Percentiles rank a stretch among this genome's conserved stretches.
These are phyloP conservation scores for Agonopterix subpropinquella DNA, from an alignment of 2,888 invertebrate species.

Conservation along the genomic window DNA sequence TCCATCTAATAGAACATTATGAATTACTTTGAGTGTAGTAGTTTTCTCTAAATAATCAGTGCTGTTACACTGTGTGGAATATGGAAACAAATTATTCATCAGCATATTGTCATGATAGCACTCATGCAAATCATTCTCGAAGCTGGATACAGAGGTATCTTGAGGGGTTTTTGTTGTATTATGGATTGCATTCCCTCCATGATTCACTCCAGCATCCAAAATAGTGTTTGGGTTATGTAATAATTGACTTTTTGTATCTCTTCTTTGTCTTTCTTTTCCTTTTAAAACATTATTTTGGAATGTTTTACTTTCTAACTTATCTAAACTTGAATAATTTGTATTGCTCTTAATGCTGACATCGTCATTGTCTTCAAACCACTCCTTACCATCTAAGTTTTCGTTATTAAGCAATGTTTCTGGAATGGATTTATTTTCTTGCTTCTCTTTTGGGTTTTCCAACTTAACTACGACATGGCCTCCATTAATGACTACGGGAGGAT, in stretches of 20 bases:
- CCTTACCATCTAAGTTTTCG: slow-evolving; percentile 8
- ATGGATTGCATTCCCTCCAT: slow-evolving; percentile 84
- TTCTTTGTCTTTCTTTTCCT: slow-evolving; percentile 28
- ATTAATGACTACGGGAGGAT: slow-evolving; percentile 75
- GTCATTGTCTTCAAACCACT: slow-evolving; percentile 7
- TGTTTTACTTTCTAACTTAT: slow-evolving; percentile 4
- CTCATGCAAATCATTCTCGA: slow-evolving; percentile 83
- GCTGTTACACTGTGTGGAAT: slow-evolving; percentile 80
- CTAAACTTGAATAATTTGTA: background rate
- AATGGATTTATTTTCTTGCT: slow-evolving; percentile 15
- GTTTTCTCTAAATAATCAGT: slow-evolving; percentile 81
- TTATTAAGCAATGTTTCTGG: slow-evolving; percentile 3
- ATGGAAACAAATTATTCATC: slow-evolving; percentile 82
- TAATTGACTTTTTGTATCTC: slow-evolving; percentile 40
- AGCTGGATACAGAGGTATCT: slow-evolving; percentile 86
- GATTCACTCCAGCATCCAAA: slow-evolving; percentile 84
- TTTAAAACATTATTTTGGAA: slow-evolving; percentile 5
- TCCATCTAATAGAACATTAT: slow-evolving; percentile 84
- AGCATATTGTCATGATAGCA: slow-evolving; percentile 87
- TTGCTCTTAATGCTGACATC: background rate
- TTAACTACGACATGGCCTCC: slow-evolving; percentile 73
- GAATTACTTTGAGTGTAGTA: slow-evolving; percentile 78
- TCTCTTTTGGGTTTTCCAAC: slow-evolving; percentile 46
- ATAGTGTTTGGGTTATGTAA: slow-evolving; percentile 69
- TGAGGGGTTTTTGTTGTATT: slow-evolving; percentile 60